These are phyloP conservation scores for Hydropotes inermis DNA, from an alignment of 2,113 vertebrate genomes.

Conservation along the genomic window DNA sequence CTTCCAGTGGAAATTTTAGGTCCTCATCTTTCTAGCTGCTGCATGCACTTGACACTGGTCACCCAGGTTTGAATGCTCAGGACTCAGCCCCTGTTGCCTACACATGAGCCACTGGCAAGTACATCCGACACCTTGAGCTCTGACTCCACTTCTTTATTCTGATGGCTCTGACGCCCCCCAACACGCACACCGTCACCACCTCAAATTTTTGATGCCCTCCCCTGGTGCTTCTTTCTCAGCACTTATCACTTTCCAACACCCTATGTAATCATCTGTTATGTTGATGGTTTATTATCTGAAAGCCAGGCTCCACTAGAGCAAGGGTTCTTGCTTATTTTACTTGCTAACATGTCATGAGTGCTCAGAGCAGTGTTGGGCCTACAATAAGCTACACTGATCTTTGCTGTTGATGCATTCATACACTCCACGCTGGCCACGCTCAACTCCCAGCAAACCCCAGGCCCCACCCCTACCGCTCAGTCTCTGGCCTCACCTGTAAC, in stretches of 20 bases:
- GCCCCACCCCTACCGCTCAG: fast-evolving
- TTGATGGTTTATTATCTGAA: background rate
- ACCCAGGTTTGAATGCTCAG: fast-evolving
- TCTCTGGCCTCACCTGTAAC: too few relatives aligned
- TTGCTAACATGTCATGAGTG: background rate
- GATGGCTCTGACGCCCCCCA: too few relatives aligned
- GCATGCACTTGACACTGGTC: background rate
- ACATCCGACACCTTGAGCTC: background rate
- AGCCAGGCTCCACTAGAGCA: background rate
- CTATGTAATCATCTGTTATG: fast-evolving
- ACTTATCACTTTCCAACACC: background rate
- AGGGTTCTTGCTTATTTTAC: background rate
- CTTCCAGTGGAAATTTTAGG: background rate
- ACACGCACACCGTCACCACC: fast-evolving
- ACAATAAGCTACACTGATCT: fast-evolving
- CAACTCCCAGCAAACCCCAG: background rate
- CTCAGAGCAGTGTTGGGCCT: background rate
- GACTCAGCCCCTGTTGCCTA: background rate
- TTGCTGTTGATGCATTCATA: background rate
- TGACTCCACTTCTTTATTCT: background rate
- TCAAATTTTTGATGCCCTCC: background rate
- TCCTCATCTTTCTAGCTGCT: background rate
- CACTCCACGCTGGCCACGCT: background rate
- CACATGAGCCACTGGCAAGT: fast-evolving
- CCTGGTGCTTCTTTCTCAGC: background rate